Conservation (phyloP, 2,113 vertebrate species). For the Uria lomvia region DNA sequence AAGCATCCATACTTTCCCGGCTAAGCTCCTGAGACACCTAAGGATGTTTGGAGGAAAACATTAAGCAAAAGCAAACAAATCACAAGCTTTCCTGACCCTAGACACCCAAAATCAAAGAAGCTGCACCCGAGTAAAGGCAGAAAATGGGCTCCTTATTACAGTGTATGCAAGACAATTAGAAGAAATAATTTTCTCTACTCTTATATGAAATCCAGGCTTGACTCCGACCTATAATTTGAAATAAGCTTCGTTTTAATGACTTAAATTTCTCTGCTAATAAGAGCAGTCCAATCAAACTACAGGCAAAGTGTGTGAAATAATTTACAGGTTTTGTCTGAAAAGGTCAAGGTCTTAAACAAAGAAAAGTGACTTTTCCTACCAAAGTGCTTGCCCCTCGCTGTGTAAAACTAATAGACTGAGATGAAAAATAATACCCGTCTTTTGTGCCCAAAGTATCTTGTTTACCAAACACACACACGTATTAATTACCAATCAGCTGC, state of each 20-base stretch:
- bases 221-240: slow-evolving; percentile 39
- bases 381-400: not conserved
- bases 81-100: not conserved
- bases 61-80: not conserved
- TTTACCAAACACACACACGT: not conserved
- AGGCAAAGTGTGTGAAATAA: slow-evolving; percentile 23
- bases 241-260: slow-evolving; percentile 37
- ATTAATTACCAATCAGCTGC: not conserved
- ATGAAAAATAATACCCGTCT: slow-evolving; percentile 14
- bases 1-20: not conserved
- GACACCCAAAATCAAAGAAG: not conserved
- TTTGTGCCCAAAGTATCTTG: not conserved
- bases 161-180: slow-evolving; percentile 36
- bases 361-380: slow-evolving; percentile 7
- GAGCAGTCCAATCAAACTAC: slow-evolving; percentile 20
- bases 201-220: slow-evolving; percentile 3
- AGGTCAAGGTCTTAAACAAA: slow-evolving; percentile 47
- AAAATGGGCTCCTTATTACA: not conserved
- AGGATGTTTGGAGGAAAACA: not conserved
- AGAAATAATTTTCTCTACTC: slow-evolving; percentile 35
- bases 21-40: not conserved
- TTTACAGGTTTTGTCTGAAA: slow-evolving; percentile 45
- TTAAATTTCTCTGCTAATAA: slow-evolving; percentile 47
- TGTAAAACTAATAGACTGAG: not conserved
- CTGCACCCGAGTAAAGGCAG: not conserved